Percentiles rank a stretch among this genome's conserved stretches.
phyloP scores from a whole-genome alignment of 2,888 invertebrate species.

The Epistrophe grossulariae region DNA sequence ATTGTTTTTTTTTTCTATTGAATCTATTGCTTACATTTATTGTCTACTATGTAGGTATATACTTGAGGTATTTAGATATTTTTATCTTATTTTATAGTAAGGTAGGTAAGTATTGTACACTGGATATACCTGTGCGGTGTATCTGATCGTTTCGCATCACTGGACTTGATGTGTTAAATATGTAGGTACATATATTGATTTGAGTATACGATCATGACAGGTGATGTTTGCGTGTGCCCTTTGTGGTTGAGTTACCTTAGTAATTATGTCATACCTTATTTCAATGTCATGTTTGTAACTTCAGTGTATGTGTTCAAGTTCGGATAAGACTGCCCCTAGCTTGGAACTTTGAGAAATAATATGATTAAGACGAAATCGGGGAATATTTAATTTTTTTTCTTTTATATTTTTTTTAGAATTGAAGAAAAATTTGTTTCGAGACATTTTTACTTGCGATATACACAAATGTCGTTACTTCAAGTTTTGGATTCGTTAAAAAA shows the following conservation, averaged over 20 bases:
- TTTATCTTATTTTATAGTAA: no score
- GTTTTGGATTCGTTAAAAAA: no score
- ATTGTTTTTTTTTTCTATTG: constrained; percentile 19
- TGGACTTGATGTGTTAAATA: constrained; percentile 11
- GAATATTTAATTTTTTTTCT: no score
- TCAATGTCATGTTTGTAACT: constrained; percentile 1
- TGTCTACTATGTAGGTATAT: background rate
- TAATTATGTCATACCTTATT: constrained; percentile 48
- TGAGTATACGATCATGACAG: constrained; percentile 57
- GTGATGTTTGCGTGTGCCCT: constrained; percentile 57
- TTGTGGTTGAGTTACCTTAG: constrained; percentile 55
- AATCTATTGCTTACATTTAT: background rate
- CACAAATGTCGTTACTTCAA: no score
- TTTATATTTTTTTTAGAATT: no score
- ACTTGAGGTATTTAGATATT: background rate
- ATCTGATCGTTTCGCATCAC: constrained; percentile 29
- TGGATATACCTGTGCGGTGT: constrained; percentile 9
- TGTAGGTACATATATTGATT: constrained; percentile 48
- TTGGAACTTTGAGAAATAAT: no score
- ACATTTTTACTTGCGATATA: no score
- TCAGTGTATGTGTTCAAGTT: background rate
- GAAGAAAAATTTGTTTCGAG: no score
- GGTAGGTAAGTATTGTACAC: background rate
- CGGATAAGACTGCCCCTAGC: no score
- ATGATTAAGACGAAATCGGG: no score